Conservation (phyloP, 2,888 invertebrate species). For the Adela reaumurella region DNA sequence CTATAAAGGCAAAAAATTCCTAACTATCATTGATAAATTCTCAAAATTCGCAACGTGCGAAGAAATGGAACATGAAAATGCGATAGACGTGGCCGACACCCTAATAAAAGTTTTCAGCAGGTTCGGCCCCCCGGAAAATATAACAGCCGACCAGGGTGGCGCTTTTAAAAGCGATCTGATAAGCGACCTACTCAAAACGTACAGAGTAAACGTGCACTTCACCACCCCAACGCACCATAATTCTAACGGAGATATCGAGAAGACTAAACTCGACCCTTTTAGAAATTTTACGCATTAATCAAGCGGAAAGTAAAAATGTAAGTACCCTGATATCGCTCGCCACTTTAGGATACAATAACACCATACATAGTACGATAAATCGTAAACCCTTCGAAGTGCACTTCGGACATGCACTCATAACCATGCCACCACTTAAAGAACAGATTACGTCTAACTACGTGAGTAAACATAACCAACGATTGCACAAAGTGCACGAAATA, state of each 20-base stretch:
- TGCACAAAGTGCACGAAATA: too few relatives aligned
- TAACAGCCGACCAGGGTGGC: not conserved
- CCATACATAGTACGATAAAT: not conserved
- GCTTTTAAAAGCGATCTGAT: not conserved
- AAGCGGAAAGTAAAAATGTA: not conserved
- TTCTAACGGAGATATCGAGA: not conserved
- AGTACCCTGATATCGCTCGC: not conserved
- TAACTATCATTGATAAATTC: not conserved
- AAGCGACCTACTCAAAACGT: not conserved
- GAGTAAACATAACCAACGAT: too few relatives aligned
- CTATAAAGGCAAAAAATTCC: not conserved
- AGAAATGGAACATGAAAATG: not conserved
- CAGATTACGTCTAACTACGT: not conserved
- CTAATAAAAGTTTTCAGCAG: not conserved
- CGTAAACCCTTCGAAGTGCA: not conserved
- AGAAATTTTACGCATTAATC: too few relatives aligned
- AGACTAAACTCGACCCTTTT: too few relatives aligned
- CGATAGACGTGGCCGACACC: not conserved
- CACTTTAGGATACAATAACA: not conserved
- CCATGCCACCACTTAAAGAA: too few relatives aligned
- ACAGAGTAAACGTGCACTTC: not conserved
- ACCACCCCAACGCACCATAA: not conserved
- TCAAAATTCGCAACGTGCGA: slow-evolving; percentile 1
- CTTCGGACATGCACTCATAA: too few relatives aligned
- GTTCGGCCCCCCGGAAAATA: not conserved